Evolutionary conservation across 2,797 vertebrate species (phyloP), one percentile per base, ranked within the genome.

Genomic region (Falco columbarius): DNA sequence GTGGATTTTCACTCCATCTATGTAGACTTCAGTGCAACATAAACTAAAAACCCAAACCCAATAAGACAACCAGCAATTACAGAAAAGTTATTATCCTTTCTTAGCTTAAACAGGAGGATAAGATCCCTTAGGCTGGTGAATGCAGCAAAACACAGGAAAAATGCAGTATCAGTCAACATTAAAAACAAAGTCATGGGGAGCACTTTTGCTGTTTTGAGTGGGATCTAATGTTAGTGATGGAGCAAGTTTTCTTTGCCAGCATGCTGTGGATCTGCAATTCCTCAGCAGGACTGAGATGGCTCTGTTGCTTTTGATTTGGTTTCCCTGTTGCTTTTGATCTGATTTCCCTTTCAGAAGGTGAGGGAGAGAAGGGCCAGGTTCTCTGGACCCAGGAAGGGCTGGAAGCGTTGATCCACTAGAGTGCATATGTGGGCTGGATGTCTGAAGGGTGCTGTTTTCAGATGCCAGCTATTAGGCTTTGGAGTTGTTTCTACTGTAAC

Each of bases 401-500:
- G 63, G 36, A 36, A 8, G 75, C 0, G 0, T 5, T 7, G 95
- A 14, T 95, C 98, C 98, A 27, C 97, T 75, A 97, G 98, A 93
- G 98, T 96, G 97, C 98, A 97, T 96, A 92, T 97, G 95, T 26
- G 97, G 83, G 87, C 96, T 51, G 88, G 82, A 22, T 44, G 58
- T 20, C 59, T 1, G 20, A 15, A 56, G 62, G 86, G 81, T 18
- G 79, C 86, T 90, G 24, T 20, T 87, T 82, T 80, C 76, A 38
- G 90, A 52, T 4, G 74, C 82, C 70, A 74, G 72, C 89, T 73
- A 66, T 62, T 81, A 81, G 90, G 93, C 97, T 98, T 94, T 93
- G 97, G 97, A 96, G 90, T 96, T 98, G 97, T 98, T 99, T 98
- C 98, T 98, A 97, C 98, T 97, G 98, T 98, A 98, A 98, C 98